Evolutionary conservation across 1,140 invertebrate species (phyloP).

Genomic region (Drosophila nikananu): DNA sequence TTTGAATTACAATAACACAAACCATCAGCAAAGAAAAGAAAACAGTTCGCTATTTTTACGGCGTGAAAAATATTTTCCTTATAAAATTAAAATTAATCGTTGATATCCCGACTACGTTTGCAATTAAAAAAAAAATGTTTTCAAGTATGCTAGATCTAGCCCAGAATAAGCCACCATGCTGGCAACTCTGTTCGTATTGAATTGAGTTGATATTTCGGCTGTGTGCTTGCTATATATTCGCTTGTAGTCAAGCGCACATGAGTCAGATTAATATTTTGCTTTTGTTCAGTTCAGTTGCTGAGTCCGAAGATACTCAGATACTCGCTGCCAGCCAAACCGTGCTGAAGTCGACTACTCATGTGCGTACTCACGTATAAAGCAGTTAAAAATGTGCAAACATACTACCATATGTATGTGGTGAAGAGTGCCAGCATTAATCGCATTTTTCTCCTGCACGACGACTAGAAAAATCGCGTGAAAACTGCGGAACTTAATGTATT

Average conservation of each 20-base stretch:
- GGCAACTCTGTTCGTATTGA: conserved; percentile 10
- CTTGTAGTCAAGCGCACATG: conserved; percentile 29
- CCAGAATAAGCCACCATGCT: neutral
- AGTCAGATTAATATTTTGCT: conserved; percentile 50
- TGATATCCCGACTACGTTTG: neutral
- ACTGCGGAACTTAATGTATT: conserved; percentile 32
- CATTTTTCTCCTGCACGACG: conserved; percentile 42
- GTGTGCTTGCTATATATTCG: conserved; percentile 18
- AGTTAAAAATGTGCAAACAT: conserved; percentile 48
- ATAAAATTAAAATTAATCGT: neutral
- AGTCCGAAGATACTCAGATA: conserved; percentile 26
- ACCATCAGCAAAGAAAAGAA: neutral
- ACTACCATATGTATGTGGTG: conserved; percentile 38
- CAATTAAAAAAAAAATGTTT: neutral
- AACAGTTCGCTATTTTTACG: neutral
- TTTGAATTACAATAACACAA: neutral
- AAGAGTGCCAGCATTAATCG: conserved; percentile 48
- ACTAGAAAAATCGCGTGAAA: conserved; percentile 46
- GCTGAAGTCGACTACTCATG: conserved; percentile 34
- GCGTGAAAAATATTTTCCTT: neutral
- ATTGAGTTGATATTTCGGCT: conserved; percentile 35
- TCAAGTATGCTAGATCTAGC: neutral
- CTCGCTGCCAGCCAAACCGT: conserved; percentile 33
- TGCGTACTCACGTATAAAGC: conserved; percentile 45
- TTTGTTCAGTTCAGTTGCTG: conserved; percentile 41